These are phyloP conservation scores for Drosophila birchii DNA, from an alignment of 2,888 invertebrate species.

Conservation along the genomic window DNA sequence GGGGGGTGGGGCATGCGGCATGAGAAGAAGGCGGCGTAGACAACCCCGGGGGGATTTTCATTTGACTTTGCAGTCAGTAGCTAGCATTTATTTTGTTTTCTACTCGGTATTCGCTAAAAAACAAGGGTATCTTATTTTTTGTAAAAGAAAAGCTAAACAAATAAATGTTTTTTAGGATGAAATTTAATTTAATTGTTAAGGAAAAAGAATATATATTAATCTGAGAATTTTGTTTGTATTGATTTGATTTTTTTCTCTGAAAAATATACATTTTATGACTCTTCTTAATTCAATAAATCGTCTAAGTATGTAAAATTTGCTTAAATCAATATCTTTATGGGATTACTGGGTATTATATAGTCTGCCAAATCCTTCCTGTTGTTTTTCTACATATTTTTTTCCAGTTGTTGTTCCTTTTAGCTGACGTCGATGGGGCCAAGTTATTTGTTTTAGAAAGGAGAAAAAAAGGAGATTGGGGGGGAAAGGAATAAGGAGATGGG, in stretches of 20 bases:
- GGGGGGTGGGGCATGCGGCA: not conserved
- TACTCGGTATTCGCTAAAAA: not conserved
- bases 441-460: conserved; percentile 38
- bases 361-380: not conserved
- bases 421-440: conserved; percentile 30
- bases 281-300: not conserved
- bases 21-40: conserved; percentile 15
- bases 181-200: too few relatives aligned
- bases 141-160: not conserved
- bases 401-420: conserved; percentile 11
- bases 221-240: not conserved
- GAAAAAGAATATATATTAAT: not conserved
- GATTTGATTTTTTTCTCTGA: too few relatives aligned
- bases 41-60: conserved; percentile 62
- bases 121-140: not conserved
- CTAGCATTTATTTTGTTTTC: conserved; percentile 38
- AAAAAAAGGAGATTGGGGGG: not conserved
- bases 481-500: not conserved
- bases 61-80: conserved; percentile 67
- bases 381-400: conserved; percentile 8
- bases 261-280: not conserved
- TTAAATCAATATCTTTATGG: not conserved
- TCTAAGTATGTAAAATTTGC: not conserved
- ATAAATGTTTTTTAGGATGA: not conserved
- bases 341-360: conserved; percentile 14